Evolutionary conservation across 2,797 vertebrate species (phyloP), one percentile per base, ranked within the genome.

Genomic region (Eptatretus atami): DNA sequence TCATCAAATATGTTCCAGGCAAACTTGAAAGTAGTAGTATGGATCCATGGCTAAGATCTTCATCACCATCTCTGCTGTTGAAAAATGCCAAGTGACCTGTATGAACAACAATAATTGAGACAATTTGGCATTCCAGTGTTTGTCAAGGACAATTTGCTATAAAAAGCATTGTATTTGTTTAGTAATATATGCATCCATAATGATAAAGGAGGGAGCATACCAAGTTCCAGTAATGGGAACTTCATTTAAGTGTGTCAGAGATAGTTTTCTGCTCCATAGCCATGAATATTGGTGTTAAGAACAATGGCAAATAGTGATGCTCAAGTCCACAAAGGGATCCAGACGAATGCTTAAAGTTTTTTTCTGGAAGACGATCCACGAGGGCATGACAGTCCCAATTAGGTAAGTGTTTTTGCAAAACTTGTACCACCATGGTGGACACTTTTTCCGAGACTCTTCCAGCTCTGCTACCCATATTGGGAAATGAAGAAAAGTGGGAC

Each of bases 1-100:
- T n/a, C 76, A 72, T 95, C 90, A 73, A 96, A 96, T 73, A 94
- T 86, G 75, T 95, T 96, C 90, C 87, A 95, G n/a, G 24, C 80
- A 77, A 67, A 80, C 75, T 74, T 94, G 84, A 71, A 95, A 96
- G 74, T 96, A 96, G 69, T 78, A 77, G 69, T 85, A 95, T 3
- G 86, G 86, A 68, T 96, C 83, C 80, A 85, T 69, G 14, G 87
- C 90, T 70, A 95, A 78, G 67, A 96, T 77, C 71, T 96, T 95
- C 24, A 95, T 77, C 69, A 86, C 77, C 90, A 96, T 95, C 78
- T 96, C 90, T 69, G 81, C 81, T 15, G 86, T 88, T n/a, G n/a
- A 70, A 96, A 96, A 70, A 95, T 85, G 63, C 77, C 75, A 96
- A 96, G n/a, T n/a, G 19, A 96, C 84, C 90, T 96, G 55, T 11